Evolutionary conservation across 2,888 invertebrate genomes (phyloP).

Genomic region (Suillia variegata): DNA sequence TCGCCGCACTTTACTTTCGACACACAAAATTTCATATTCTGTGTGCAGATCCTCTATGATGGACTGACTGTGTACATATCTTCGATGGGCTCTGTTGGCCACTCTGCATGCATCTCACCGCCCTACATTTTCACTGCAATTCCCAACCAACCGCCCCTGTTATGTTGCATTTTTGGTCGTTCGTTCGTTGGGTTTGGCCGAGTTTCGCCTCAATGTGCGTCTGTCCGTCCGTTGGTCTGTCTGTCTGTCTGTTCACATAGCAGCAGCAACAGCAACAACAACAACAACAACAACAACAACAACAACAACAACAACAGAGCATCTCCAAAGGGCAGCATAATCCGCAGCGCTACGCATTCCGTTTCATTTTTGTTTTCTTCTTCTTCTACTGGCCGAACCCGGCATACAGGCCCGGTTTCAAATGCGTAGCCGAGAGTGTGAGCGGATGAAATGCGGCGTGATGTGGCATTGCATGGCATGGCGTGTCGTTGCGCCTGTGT

Average conservation of each 20-base stretch:
- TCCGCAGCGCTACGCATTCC: not conserved
- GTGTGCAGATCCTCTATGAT: slow-evolving; percentile 9
- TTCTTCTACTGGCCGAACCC: too few species aligned
- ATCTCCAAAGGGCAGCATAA: not conserved
- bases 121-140: not conserved
- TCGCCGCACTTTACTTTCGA: slow-evolving; percentile 11
- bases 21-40: slow-evolving; percentile 19
- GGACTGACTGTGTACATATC: not conserved
- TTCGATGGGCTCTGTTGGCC: too few species aligned
- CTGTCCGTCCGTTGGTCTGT: not conserved
- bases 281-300: too few species aligned
- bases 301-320: too few species aligned
- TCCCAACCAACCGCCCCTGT: not conserved
- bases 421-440: not conserved
- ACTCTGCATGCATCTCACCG: not conserved
- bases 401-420: too few species aligned
- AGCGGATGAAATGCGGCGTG: too few species aligned
- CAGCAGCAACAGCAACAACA: too few species aligned
- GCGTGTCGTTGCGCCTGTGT: too few species aligned
- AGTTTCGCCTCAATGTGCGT: not conserved
- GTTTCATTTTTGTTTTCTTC: not conserved
- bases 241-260: too few species aligned
- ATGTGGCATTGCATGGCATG: too few species aligned
- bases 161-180: not conserved
- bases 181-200: not conserved